These are phyloP conservation scores for Eupleurogrammus muticus DNA, from an alignment of 2,797 vertebrate genomes.

Conservation along the genomic window DNA sequence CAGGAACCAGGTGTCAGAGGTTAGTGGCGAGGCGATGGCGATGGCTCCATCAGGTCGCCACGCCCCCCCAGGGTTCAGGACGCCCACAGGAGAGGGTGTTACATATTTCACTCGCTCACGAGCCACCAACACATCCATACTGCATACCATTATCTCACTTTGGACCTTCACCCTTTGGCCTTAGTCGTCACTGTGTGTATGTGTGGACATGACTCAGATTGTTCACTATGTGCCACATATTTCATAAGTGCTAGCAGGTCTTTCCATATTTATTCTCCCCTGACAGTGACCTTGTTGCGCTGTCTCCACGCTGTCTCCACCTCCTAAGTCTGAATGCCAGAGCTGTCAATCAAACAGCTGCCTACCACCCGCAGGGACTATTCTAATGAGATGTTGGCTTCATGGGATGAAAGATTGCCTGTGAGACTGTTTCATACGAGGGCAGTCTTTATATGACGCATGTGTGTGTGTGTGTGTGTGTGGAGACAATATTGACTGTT, in stretches of 20 bases:
- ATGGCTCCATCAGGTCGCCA: neutral
- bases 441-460: conserved; percentile 2
- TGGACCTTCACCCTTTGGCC: conserved; percentile 40
- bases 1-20: conserved; percentile 36
- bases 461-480: conserved; percentile 26
- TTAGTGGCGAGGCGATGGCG: conserved; percentile 1
- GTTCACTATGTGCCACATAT: conserved; percentile 35
- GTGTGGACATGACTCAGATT: conserved; percentile 26
- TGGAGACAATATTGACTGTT: conserved; percentile 11
- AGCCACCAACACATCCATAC: conserved; percentile 14
- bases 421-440: conserved; percentile 30
- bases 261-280: conserved; percentile 66
- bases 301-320: conserved; percentile 67
- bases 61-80: conserved; percentile 27
- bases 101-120: conserved; percentile 36
- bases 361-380: conserved; percentile 51
- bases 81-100: conserved; percentile 17
- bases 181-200: neutral
- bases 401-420: conserved; percentile 62
- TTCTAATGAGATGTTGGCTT: conserved; percentile 76
- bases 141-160: conserved; percentile 36
- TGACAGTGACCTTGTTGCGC: conserved; percentile 62
- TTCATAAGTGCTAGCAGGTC: conserved; percentile 35
- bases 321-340: conserved; percentile 74
- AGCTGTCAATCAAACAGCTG: conserved; percentile 75